Conservation (phyloP, 2,888 invertebrate species). For the Mythimna albipuncta region DNA sequence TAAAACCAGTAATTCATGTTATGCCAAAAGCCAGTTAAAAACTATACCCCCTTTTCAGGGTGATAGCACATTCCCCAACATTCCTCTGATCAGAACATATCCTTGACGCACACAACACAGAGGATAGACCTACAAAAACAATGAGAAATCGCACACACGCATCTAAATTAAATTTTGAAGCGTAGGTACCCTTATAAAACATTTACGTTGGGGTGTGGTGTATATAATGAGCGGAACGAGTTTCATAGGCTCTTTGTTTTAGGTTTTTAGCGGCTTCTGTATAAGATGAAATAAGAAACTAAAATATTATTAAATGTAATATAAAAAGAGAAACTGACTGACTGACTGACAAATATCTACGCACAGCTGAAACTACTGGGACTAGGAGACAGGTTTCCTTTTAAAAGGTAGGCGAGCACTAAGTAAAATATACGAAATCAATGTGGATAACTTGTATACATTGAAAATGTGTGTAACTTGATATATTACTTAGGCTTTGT, state of each 20-base stretch:
- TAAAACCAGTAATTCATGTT: too few relatives aligned
- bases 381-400: too few relatives aligned
- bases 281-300: background rate
- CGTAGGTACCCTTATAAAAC: constrained; percentile 78
- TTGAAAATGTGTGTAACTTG: too few relatives aligned
- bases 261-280: background rate
- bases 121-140: constrained; percentile 76
- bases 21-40: background rate
- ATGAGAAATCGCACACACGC: constrained; percentile 73
- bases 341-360: too few relatives aligned
- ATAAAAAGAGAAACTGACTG: too few relatives aligned
- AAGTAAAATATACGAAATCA: too few relatives aligned
- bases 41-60: background rate
- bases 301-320: too few relatives aligned
- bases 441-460: too few relatives aligned
- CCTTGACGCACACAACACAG: constrained; percentile 49
- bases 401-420: too few relatives aligned
- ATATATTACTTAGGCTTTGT: too few relatives aligned
- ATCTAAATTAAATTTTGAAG: constrained; percentile 83
- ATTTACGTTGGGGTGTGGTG: constrained; percentile 67
- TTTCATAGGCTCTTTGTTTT: background rate
- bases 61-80: background rate
- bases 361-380: too few relatives aligned
- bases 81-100: constrained; percentile 26
- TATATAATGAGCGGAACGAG: constrained; percentile 31